phyloP scores from a whole-genome alignment of 2,888 invertebrate genomes.

The Beris chalybata region DNA sequence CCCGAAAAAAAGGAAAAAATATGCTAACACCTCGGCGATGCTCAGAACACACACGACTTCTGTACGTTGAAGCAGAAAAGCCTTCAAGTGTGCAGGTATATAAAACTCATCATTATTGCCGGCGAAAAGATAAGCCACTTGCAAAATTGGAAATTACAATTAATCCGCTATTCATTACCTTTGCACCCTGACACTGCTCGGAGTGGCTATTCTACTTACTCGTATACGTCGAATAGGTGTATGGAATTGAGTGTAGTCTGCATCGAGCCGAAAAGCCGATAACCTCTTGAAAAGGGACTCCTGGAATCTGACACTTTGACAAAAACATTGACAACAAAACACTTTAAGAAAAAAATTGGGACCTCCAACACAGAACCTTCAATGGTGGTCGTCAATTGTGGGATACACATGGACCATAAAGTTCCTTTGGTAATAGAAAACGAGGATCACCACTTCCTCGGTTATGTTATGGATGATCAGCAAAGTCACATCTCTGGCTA shows the following conservation, averaged over 20 bases:
- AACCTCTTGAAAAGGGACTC: conserved; percentile 27
- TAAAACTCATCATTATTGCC: background rate
- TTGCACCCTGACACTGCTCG: conserved; percentile 31
- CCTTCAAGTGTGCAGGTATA: background rate
- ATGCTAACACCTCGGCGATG: conserved; percentile 26
- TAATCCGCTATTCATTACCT: conserved; percentile 26
- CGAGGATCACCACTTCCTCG: conserved; percentile 12
- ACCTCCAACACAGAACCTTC: conserved; percentile 33
- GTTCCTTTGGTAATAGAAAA: background rate
- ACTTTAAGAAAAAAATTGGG: conserved; percentile 21
- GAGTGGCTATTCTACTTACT: background rate
- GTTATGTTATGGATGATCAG: conserved; percentile 16
- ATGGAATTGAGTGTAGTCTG: conserved; percentile 7
- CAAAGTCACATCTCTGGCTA: background rate
- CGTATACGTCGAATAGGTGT: background rate
- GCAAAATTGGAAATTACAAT: conserved; percentile 16
- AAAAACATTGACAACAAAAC: conserved; percentile 37
- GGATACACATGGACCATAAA: background rate
- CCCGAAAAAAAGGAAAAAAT: conserved; percentile 11
- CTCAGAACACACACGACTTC: conserved; percentile 21
- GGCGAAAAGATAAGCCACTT: conserved; percentile 13
- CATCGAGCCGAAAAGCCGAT: conserved; percentile 10
- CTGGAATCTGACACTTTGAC: conserved; percentile 35
- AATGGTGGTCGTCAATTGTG: conserved; percentile 33
- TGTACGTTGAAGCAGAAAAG: background rate